phyloP scores from a whole-genome alignment of 2,113 vertebrate species.

The Halcyon malimbica region DNA sequence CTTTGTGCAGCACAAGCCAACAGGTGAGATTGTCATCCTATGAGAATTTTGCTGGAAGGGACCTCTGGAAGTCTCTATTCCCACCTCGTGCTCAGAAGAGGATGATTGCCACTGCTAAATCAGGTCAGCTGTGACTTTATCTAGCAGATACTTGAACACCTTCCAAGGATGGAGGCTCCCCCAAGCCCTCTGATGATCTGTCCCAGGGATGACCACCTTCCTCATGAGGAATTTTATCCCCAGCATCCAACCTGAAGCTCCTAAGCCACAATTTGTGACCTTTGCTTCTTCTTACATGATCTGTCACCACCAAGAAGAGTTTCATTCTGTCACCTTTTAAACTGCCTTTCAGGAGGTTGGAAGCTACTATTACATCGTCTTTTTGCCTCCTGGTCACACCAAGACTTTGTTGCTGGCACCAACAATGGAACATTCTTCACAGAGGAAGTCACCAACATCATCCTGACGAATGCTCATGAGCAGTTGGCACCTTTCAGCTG shows the following conservation, averaged over 20 bases:
- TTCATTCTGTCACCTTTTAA: neutral
- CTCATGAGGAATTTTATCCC: neutral
- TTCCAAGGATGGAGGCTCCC: neutral
- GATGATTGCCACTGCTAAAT: neutral
- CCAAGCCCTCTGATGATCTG: neutral
- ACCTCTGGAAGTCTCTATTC: neutral
- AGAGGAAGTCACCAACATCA: neutral
- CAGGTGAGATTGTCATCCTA: neutral
- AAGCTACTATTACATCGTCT: neutral
- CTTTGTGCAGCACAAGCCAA: neutral
- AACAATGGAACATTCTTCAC: neutral
- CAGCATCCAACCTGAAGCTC: neutral
- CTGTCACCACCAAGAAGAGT: neutral
- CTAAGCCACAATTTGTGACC: neutral
- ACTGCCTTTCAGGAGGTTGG: neutral
- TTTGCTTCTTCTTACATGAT: neutral
- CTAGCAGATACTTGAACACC: neutral
- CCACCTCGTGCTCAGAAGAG: neutral
- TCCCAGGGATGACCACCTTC: neutral
- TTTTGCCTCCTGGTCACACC: neutral
- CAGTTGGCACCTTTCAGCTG: neutral
- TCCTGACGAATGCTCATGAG: neutral
- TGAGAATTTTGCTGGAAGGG: neutral
- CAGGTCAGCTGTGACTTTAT: neutral
- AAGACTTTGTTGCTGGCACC: neutral